A percentile compares a stretch with the other conserved stretches of the same genome.
These are phyloP conservation scores for Orycteropus afer DNA, from an alignment of 2,113 vertebrate genomes.

Conservation along the genomic window DNA sequence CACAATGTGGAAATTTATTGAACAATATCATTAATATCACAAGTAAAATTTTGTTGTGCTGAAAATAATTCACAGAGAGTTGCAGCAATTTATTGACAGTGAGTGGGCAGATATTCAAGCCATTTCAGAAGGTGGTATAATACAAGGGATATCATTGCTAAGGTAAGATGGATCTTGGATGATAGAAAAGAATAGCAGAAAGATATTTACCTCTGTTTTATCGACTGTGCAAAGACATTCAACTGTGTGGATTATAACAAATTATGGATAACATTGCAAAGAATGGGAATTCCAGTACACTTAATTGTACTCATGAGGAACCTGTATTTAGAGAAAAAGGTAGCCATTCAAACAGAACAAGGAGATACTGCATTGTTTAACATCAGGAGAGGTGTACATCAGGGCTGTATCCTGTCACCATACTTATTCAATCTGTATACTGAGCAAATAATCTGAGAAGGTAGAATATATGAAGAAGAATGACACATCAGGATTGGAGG, in stretches of 20 bases:
- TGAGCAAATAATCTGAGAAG: background rate
- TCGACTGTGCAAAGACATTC: too few species aligned
- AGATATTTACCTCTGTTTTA: background rate
- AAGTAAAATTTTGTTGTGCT: background rate
- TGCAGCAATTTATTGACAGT: background rate
- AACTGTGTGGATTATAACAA: background rate
- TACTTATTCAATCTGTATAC: background rate
- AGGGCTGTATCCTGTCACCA: background rate
- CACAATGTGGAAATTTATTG: background rate
- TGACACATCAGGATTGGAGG: background rate
- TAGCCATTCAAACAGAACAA: background rate
- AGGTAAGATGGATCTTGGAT: background rate
- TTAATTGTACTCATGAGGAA: background rate
- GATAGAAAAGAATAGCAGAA: background rate
- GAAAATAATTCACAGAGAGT: background rate
- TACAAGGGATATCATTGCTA: background rate
- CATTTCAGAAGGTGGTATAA: background rate
- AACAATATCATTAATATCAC: background rate
- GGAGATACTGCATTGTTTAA: background rate
- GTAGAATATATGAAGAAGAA: background rate
- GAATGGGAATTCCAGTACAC: background rate
- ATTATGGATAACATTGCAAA: background rate
- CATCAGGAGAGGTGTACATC: background rate
- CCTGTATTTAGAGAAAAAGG: background rate
- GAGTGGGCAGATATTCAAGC: background rate